A percentile compares a stretch with the other conserved stretches of the same genome.
phyloP scores from a whole-genome alignment of 2,797 vertebrate genomes.

The Pterois miles region DNA sequence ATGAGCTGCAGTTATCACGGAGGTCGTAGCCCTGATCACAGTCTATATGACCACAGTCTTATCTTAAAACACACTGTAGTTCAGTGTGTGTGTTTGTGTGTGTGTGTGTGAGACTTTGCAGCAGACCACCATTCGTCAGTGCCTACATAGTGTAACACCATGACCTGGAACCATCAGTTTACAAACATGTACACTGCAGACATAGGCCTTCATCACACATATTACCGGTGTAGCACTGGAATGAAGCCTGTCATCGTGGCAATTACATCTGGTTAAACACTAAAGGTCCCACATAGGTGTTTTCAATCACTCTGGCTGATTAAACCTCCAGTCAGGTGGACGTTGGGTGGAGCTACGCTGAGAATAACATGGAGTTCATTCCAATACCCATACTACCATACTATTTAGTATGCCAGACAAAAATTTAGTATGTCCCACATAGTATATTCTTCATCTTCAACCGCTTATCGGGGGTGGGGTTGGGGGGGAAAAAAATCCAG shows the following conservation, averaged over 20 bases:
- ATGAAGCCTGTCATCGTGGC: not conserved
- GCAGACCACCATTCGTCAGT: not conserved
- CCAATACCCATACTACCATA: too few species aligned
- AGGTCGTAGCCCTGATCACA: slow-evolving; percentile 64
- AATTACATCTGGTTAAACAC: not conserved
- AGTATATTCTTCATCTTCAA: too few species aligned
- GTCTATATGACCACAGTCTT: slow-evolving; percentile 47
- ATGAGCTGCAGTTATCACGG: slow-evolving; percentile 58
- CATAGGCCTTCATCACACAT: not conserved
- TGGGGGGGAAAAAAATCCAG: too few species aligned
- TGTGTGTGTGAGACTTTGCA: not conserved
- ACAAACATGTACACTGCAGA: not conserved
- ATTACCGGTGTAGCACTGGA: not conserved
- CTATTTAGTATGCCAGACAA: too few species aligned
- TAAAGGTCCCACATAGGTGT: not conserved
- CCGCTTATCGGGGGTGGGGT: too few species aligned
- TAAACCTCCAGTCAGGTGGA: not conserved
- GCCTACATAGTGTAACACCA: not conserved
- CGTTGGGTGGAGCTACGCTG: not conserved
- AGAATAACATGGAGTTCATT: not conserved
- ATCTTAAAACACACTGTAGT: slow-evolving; percentile 36
- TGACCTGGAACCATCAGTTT: not conserved
- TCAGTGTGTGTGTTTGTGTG: not conserved
- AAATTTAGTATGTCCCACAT: too few species aligned
- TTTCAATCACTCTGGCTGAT: not conserved